Percentiles rank a stretch among this genome's conserved stretches.
Conservation (phyloP, 2,113 vertebrate genomes). For the Gymnobelideus leadbeateri region DNA sequence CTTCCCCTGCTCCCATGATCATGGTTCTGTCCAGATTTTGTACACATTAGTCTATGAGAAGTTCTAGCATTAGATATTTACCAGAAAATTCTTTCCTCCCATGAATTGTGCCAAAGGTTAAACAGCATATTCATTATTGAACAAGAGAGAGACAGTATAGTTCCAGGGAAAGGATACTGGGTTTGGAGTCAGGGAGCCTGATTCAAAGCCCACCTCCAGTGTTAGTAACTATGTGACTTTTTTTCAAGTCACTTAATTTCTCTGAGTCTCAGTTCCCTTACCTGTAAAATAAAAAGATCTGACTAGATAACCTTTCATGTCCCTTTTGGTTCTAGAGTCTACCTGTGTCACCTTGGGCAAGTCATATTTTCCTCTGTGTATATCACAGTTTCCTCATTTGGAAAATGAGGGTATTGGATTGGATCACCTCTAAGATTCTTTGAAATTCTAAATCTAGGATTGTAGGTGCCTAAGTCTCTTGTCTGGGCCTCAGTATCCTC, state of each 20-base stretch:
- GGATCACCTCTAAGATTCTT: neutral
- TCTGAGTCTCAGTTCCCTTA: neutral
- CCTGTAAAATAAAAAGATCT: neutral
- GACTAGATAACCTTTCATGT: neutral
- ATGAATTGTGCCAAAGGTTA: neutral
- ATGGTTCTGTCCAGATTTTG: neutral
- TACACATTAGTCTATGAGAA: neutral
- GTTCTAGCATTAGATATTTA: neutral
- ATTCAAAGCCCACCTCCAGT: neutral
- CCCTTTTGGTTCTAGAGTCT: neutral
- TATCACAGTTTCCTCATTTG: neutral
- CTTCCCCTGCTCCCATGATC: neutral
- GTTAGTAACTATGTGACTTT: neutral
- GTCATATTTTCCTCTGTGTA: neutral
- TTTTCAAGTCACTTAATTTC: neutral
- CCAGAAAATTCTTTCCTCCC: neutral
- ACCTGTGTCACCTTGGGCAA: neutral
- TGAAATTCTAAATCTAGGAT: neutral
- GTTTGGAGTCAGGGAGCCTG: neutral
- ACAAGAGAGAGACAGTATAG: neutral
- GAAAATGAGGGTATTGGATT: neutral
- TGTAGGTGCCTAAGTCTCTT: neutral
- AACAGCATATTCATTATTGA: neutral
- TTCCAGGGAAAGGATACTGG: neutral
- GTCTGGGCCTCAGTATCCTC: neutral